Evolutionary conservation across 2,888 invertebrate species (phyloP).

Genomic region (Schizotus pectinicornis): DNA sequence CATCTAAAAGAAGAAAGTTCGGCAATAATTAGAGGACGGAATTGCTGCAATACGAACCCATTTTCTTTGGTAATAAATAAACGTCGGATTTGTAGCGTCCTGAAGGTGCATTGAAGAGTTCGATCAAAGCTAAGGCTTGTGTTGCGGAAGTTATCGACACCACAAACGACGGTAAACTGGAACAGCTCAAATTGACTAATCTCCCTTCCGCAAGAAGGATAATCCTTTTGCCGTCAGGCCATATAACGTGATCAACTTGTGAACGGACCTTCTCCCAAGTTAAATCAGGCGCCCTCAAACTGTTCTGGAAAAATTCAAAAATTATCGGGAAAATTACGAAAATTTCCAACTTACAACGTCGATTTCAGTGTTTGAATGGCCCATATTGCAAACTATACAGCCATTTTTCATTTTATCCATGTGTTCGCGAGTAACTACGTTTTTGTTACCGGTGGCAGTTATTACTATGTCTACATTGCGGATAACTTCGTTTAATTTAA

Average conservation of each 20-base stretch:
- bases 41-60: slow-evolving; percentile 69
- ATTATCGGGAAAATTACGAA: slow-evolving; percentile 1
- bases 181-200: slow-evolving; percentile 94
- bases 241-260: slow-evolving; percentile 98
- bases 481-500: slow-evolving; percentile 92
- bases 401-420: slow-evolving; percentile 98
- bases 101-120: slow-evolving; percentile 93
- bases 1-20: slow-evolving; percentile 68
- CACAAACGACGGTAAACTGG: slow-evolving; percentile 96
- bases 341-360: slow-evolving; percentile 74
- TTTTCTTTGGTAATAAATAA: slow-evolving; percentile 96
- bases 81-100: slow-evolving; percentile 97
- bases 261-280: slow-evolving; percentile 98
- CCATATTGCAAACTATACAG: slow-evolving; percentile 96
- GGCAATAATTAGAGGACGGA: background rate
- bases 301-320: slow-evolving; percentile 66
- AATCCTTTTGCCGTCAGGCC: slow-evolving; percentile 96
- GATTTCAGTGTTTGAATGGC: slow-evolving; percentile 95
- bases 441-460: slow-evolving; percentile 98
- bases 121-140: slow-evolving; percentile 95
- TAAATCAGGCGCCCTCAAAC: slow-evolving; percentile 89
- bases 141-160: slow-evolving; percentile 98
- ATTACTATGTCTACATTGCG: slow-evolving; percentile 94
- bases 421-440: slow-evolving; percentile 92
- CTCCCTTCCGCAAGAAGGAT: slow-evolving; percentile 94